These are phyloP conservation scores for Euleptes europaea DNA, from an alignment of 2,113 vertebrate genomes.

Conservation along the genomic window DNA sequence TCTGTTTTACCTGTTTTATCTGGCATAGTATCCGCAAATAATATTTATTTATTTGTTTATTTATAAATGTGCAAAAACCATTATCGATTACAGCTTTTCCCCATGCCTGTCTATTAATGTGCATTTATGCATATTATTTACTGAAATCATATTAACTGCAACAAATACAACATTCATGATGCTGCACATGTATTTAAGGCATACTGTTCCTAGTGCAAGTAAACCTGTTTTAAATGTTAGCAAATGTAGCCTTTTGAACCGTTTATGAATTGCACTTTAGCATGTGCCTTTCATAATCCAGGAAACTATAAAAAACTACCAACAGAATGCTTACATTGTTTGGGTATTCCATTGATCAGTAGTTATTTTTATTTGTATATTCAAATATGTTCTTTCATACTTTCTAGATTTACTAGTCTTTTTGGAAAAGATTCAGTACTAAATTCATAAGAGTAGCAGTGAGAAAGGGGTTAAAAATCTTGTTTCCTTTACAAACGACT, in stretches of 20 bases:
- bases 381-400: background rate
- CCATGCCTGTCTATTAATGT: background rate
- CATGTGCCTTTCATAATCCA: background rate
- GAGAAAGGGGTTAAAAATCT: slow-evolving; percentile 52
- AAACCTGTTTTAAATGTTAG: background rate
- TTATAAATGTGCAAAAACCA: background rate
- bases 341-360: background rate
- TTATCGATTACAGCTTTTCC: background rate
- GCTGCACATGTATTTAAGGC: background rate
- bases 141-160: background rate
- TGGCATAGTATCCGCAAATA: too few relatives aligned
- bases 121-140: background rate
- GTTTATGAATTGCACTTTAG: background rate
- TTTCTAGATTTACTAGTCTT: background rate
- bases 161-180: background rate
- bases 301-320: background rate
- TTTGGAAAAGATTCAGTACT: background rate
- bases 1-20: too few relatives aligned
- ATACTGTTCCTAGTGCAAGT: background rate
- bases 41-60: too few relatives aligned
- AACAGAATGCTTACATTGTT: background rate
- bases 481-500: slow-evolving; percentile 52
- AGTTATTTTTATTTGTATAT: background rate
- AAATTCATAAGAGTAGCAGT: background rate
- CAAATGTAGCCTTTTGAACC: background rate